These are phyloP conservation scores for Ceratoteleas bidentatus DNA, from an alignment of 1,140 invertebrate species.

Conservation along the genomic window DNA sequence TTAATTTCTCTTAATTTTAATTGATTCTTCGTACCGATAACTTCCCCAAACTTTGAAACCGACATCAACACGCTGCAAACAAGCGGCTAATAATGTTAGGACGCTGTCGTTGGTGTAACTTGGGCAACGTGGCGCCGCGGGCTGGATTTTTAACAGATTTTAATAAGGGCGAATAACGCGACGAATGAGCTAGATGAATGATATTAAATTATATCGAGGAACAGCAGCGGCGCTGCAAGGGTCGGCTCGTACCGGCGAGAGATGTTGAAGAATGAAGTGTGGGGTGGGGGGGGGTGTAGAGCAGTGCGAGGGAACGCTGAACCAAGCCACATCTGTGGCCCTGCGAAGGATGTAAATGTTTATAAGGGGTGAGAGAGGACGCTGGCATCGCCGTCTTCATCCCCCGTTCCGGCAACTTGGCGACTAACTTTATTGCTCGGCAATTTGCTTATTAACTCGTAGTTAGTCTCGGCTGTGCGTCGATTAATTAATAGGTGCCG, in stretches of 20 bases:
- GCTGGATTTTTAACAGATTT: conserved; percentile 76
- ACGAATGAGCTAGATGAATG: conserved; percentile 77
- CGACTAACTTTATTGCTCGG: conserved; percentile 79
- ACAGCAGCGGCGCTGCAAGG: conserved; percentile 35
- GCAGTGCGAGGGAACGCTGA: conserved; percentile 34
- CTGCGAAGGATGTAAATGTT: conserved; percentile 70
- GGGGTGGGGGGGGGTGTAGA: conserved; percentile 3
- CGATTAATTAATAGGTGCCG: conserved; percentile 79
- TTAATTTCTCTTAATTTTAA: too few relatives aligned
- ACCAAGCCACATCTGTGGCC: conserved; percentile 79
- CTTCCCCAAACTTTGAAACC: conserved; percentile 41
- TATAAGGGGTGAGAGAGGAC: conserved; percentile 66
- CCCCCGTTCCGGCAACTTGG: conserved; percentile 63
- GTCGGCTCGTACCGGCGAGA: conserved; percentile 52
- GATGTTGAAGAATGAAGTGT: conserved; percentile 48
- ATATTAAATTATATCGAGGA: conserved; percentile 77
- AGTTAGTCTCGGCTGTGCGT: conserved; percentile 79
- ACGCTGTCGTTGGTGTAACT: conserved; percentile 53
- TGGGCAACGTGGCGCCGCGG: conserved; percentile 67
- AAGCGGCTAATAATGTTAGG: conserved; percentile 58
- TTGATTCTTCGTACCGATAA: too few relatives aligned
- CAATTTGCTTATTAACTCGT: conserved; percentile 81
- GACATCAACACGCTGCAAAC: conserved; percentile 51
- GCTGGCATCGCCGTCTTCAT: conserved; percentile 59
- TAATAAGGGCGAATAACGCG: conserved; percentile 75